phyloP scores from a whole-genome alignment of 1,140 invertebrate genomes.

The Eciton burchellii region DNA sequence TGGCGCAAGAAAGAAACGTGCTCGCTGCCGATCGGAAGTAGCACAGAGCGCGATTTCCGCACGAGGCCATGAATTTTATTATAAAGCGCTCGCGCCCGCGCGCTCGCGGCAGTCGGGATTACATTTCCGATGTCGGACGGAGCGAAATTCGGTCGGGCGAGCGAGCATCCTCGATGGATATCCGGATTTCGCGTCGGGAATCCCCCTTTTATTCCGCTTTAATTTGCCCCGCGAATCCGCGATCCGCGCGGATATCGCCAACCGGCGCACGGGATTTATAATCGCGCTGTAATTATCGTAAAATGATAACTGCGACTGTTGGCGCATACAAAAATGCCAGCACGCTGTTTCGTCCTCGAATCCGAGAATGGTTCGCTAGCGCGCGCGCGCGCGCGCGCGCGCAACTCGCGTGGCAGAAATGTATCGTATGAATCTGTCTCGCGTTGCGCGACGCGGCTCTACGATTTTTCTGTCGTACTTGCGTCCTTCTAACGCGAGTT shows the following conservation, averaged over 20 bases:
- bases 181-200: constrained; percentile 44
- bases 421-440: not conserved
- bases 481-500: not conserved
- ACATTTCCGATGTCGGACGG: constrained; percentile 58
- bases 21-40: constrained; percentile 53
- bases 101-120: constrained; percentile 35
- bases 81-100: constrained; percentile 2
- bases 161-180: constrained; percentile 55
- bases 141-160: constrained; percentile 51
- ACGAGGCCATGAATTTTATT: constrained; percentile 72
- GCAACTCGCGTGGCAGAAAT: not conserved
- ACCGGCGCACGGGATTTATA: constrained; percentile 41
- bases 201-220: constrained; percentile 52
- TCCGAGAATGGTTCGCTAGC: constrained; percentile 6
- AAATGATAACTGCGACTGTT: constrained; percentile 46
- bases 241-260: constrained; percentile 46
- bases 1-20: constrained; percentile 17
- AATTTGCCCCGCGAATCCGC: constrained; percentile 41
- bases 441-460: not conserved
- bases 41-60: constrained; percentile 63
- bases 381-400: no score
- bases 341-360: not conserved
- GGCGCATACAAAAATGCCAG: constrained; percentile 10
- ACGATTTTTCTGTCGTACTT: not conserved
- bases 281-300: constrained; percentile 54